Percentiles rank a stretch among this genome's conserved stretches.
Evolutionary conservation across 2,113 vertebrate species (phyloP).

Genomic region (Candoia aspera): DNA sequence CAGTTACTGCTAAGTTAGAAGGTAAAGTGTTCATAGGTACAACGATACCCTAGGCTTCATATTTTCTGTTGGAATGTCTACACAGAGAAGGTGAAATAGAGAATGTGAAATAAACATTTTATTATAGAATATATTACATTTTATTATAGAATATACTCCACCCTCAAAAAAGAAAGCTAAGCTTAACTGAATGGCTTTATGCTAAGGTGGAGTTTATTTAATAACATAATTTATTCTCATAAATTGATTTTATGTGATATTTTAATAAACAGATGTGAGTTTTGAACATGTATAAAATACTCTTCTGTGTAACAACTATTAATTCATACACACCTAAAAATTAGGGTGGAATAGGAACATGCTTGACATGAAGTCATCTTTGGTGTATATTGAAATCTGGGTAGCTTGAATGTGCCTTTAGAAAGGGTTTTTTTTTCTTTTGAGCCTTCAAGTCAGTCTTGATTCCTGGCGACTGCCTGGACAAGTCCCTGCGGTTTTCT

Average conservation of each 20-base stretch:
- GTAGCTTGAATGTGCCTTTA: constrained; percentile 18
- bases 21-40: not conserved
- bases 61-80: not conserved
- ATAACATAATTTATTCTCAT: not conserved
- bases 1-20: not conserved
- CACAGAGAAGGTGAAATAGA: not conserved
- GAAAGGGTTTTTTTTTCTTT: not conserved
- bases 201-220: not conserved
- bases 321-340: not conserved
- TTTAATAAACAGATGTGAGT: not conserved
- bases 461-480: not conserved
- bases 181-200: not conserved
- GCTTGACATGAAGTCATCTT: not conserved
- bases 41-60: not conserved
- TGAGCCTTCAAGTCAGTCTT: too few species aligned
- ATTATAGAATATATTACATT: not conserved
- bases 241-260: not conserved
- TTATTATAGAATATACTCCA: not conserved
- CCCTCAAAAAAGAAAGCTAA: not conserved
- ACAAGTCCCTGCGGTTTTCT: not conserved
- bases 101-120: not conserved
- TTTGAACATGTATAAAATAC: not conserved
- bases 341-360: not conserved
- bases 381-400: not conserved
- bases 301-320: not conserved